These are phyloP conservation scores for Xenus cinereus DNA, from an alignment of 2,113 vertebrate genomes.

Conservation along the genomic window DNA sequence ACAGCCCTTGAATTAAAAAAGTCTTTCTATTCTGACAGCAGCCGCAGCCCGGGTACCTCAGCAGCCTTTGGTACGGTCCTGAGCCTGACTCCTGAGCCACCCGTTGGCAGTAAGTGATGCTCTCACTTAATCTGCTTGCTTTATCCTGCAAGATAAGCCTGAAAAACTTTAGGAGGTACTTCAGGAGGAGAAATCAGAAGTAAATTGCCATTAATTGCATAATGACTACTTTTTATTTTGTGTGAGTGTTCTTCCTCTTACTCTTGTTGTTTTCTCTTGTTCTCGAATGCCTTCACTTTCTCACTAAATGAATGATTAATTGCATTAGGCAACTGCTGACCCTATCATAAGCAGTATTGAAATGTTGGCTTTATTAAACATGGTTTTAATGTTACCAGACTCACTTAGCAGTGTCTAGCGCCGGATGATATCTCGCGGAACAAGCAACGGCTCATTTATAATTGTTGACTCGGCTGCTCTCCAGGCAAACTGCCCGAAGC, in stretches of 20 bases:
- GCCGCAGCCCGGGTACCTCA: rapidly evolving
- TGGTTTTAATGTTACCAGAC: not conserved
- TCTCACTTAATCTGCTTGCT: not conserved
- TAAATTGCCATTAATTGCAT: not conserved
- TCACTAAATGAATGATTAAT: not conserved
- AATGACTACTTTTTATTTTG: not conserved
- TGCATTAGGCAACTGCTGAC: not conserved
- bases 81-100: rapidly evolving
- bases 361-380: not conserved
- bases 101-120: rapidly evolving
- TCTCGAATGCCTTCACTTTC: not conserved
- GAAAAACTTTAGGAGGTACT: not conserved
- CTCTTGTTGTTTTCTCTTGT: not conserved
- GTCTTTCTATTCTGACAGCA: too few relatives aligned
- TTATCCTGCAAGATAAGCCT: not conserved
- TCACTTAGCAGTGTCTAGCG: not conserved
- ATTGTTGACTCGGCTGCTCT: not conserved
- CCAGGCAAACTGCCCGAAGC: too few relatives aligned
- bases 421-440: not conserved
- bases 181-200: not conserved
- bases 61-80: rapidly evolving
- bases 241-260: not conserved
- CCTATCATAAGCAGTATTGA: not conserved
- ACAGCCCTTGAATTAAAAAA: rapidly evolving
- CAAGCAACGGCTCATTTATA: not conserved